Base-by-base conservation (phyloP, 2,113 vertebrate species). In the Gadus macrocephalus region DNA sequence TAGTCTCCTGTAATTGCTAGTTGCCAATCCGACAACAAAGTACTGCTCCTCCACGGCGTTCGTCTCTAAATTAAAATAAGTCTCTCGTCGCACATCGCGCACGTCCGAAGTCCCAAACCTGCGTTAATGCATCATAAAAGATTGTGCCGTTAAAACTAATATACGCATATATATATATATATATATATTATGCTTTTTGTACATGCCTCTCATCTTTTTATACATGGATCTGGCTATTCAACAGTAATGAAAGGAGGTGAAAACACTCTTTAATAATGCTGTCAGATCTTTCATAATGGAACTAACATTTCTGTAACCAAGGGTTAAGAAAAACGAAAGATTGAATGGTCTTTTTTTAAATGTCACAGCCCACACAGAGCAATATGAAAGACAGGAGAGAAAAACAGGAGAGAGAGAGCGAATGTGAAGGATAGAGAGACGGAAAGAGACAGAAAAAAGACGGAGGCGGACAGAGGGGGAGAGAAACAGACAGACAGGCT, bases 261-360 rank as follows among this genome's bases (percentile, higher is more conserved):
- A 77, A 77, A 68, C 77, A 72, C 75, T 73, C 81, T 76, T 82
- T 27, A 27, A 27, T 27, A 3, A 62, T 27, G 79, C 55, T 17
- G 55, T 58, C 81, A 81, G 77, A 73, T 78, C 73, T 68, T 69
- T 78, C 81, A 78, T 74, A 85, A 85, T 81, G 82, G 71, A 67
- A 73, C 53, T 78, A 49, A 80, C 42, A 76, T 78, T 78, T 88
- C 82, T 79, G 76, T 74, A 75, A 76, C 77, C 82, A 68, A 72
- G 81, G 63, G 35, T 77, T 28, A 42, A 12, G 42, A 9, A 38
- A 15, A 16, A 38, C 42, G 9, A 38, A 38, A 53, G 38, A 78
- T 78, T 74, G 84, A 87, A 87, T 83, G 80, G 82, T 78, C 76
- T 82, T 84, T 77, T 84, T 76, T 60, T 77, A 85, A 87, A 87